Conservation (phyloP, 1,140 invertebrate genomes). For the Stenopsyche tienmushanensis region DNA sequence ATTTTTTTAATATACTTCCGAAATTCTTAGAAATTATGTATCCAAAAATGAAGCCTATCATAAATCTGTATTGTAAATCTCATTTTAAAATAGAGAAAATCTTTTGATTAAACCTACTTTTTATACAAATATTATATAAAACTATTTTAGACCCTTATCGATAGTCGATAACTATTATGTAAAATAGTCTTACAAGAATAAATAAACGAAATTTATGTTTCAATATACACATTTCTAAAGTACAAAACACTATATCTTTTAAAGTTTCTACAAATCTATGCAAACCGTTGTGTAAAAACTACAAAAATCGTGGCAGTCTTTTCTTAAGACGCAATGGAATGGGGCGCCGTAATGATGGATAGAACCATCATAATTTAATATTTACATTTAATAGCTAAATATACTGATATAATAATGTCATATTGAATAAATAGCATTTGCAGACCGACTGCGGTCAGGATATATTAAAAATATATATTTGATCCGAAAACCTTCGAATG, state of each 20-base stretch:
- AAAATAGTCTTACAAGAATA: slow-evolving; percentile 18
- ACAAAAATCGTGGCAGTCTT: slow-evolving; percentile 25
- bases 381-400: slow-evolving; percentile 1
- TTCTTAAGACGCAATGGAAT: slow-evolving; percentile 27
- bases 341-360: slow-evolving; percentile 23
- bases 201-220: slow-evolving; percentile 12
- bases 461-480: too few species aligned
- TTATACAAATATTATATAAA: slow-evolving; percentile 11
- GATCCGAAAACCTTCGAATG: too few species aligned
- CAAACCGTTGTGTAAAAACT: slow-evolving; percentile 14
- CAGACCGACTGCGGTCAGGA: too few species aligned
- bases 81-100: not conserved
- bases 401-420: too few species aligned
- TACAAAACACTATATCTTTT: not conserved
- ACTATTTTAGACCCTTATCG: slow-evolving; percentile 11
- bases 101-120: not conserved
- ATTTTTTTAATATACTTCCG: too few species aligned
- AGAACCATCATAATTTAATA: slow-evolving; percentile 11
- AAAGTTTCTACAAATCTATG: slow-evolving; percentile 17
- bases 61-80: too few species aligned
- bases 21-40: too few species aligned
- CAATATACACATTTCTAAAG: not conserved
- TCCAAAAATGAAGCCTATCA: too few species aligned
- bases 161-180: slow-evolving; percentile 4
- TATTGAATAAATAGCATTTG: too few species aligned